Base-by-base conservation (phyloP, 2,797 vertebrate genomes). In the Aeoliscus strigatus region DNA sequence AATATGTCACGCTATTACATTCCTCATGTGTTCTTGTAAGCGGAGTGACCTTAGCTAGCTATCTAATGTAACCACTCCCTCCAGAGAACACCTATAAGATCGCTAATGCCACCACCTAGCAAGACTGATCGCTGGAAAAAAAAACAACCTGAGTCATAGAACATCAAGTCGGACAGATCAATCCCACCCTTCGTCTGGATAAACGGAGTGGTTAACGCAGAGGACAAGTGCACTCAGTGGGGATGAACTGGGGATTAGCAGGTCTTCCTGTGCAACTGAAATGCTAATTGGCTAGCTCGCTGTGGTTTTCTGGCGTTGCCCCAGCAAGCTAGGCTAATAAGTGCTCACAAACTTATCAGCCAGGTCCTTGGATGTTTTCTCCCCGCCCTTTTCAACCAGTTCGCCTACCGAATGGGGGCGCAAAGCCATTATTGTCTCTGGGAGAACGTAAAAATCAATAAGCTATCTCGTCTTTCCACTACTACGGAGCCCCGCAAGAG, bases 301-400 rank as follows among this genome's bases (percentile, higher is more conserved):
- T 62, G 27, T 56, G 51, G 72, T 40, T 66, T 61, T 47, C 61
- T 75, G 67, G 70, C 64, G 66, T 16, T 53, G 43, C 29, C 75
- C 75, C 69, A 80, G 44, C 50, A 50, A 21, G 52, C 64, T 56
- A 73, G 51, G 80, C 82, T 84, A 84, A 46, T 37, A 68, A 78
- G 62, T 68, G 38, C 70, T 33, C 53, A 70, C 73, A 79, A 81
- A 81, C 68, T 86, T 84, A 65, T 75, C 60, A 17, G n/a, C 56
- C 18, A 27, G 58, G 44, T 63, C 50, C 54, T 30, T 18, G 55
- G 57, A 67, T 39, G 50, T 60, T 69, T 64, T 42, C 45, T 30
- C 45, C 44, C 35, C 35, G 2, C 60, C 66, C 56, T 33, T 57
- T 51, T 75, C 69, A 15, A 57, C 31, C 66, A 75, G 45, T 51